phyloP scores from a whole-genome alignment of 2,113 vertebrate species.

The Empidonax traillii region DNA sequence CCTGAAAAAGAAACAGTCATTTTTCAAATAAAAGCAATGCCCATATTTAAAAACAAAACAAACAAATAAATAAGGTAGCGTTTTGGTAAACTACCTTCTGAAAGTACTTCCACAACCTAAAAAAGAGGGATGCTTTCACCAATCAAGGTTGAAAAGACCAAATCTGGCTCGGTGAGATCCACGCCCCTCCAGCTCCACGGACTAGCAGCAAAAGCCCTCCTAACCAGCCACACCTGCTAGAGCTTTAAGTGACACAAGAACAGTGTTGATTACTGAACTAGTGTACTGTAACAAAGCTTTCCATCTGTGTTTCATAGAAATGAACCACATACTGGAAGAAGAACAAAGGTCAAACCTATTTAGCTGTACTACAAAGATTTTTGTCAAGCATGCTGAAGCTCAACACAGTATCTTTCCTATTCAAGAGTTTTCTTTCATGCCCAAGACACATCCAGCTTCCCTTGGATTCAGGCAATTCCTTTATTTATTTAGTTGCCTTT shows the following conservation, averaged over 20 bases:
- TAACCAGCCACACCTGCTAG: not conserved
- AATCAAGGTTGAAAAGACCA: not conserved
- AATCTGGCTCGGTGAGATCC: not conserved
- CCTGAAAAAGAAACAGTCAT: not conserved
- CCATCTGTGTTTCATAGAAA: not conserved
- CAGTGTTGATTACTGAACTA: not conserved
- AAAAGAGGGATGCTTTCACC: not conserved
- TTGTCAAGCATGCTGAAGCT: not conserved
- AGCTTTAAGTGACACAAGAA: not conserved
- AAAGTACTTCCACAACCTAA: not conserved
- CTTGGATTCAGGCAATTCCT: not conserved
- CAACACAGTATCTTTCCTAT: not conserved
- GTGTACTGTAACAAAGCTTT: not conserved
- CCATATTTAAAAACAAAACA: not conserved
- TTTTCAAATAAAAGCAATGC: not conserved
- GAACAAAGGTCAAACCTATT: not conserved
- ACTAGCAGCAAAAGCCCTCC: not conserved
- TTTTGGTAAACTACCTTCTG: not conserved
- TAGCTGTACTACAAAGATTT: not conserved
- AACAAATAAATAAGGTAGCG: not conserved
- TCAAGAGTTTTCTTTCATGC: not conserved
- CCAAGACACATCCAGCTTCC: not conserved
- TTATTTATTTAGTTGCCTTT: not conserved
- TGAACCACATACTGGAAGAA: not conserved
- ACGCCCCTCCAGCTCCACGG: not conserved